phyloP scores from a whole-genome alignment of 2,888 invertebrate species.

The Imbricaverruca yamaguchii region DNA sequence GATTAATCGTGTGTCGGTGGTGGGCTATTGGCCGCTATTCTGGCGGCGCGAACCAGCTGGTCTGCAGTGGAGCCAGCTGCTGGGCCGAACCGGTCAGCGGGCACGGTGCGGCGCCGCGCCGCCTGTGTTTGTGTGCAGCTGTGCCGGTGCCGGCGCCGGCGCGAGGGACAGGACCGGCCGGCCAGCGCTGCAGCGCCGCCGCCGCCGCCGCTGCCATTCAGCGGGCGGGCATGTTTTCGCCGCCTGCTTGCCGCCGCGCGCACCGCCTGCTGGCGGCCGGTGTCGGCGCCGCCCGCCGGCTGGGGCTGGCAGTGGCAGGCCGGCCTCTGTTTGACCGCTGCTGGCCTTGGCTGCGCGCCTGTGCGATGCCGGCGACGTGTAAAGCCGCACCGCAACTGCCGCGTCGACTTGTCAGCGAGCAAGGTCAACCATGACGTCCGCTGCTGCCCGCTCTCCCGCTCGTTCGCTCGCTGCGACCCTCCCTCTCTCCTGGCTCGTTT shows the following conservation, averaged over 20 bases:
- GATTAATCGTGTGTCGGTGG: too few relatives aligned
- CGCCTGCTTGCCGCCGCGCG: not conserved
- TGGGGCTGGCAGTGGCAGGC: constrained; percentile 52
- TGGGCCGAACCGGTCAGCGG: not conserved
- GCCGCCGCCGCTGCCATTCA: not conserved
- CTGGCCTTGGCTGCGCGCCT: constrained; percentile 52
- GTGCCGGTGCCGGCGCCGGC: not conserved
- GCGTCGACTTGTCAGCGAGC: not conserved
- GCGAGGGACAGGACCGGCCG: constrained; percentile 36
- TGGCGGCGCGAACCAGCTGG: not conserved
- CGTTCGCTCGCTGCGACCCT: not conserved
- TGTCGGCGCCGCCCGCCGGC: constrained; percentile 52
- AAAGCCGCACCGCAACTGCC: constrained; percentile 40
- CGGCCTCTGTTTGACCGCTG: constrained; percentile 54
- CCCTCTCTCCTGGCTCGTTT: not conserved
- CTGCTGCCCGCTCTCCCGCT: not conserved
- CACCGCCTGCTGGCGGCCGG: not conserved
- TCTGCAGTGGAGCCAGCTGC: not conserved
- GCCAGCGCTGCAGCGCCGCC: not conserved
- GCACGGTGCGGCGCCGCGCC: not conserved
- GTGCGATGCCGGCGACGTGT: constrained; percentile 46
- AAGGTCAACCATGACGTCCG: not conserved
- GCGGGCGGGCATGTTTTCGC: not conserved
- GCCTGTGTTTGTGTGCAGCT: not conserved
- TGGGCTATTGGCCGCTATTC: too few relatives aligned